A percentile compares a stretch with the other conserved stretches of the same genome.
Conservation (phyloP, 2,888 invertebrate species). For the Aproaerema taeniolella region DNA sequence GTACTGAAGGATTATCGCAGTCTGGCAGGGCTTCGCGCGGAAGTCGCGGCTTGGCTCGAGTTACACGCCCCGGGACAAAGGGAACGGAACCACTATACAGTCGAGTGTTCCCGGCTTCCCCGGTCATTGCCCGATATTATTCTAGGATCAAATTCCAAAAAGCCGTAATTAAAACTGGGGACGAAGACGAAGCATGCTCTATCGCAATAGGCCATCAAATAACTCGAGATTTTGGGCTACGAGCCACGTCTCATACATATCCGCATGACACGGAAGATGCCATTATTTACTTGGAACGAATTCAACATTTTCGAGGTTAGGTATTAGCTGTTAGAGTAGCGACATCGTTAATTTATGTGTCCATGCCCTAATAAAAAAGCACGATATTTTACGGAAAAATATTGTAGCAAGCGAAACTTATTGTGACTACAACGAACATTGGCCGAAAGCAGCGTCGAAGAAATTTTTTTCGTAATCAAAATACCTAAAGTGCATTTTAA, state of each 20-base stretch:
- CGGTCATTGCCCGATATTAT: slow-evolving; percentile 37
- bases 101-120: slow-evolving; percentile 49
- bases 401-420: too few relatives aligned
- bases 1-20: slow-evolving; percentile 50
- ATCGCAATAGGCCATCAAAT: slow-evolving; percentile 24
- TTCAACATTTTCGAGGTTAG: slow-evolving; percentile 60
- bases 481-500: too few relatives aligned
- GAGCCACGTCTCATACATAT: slow-evolving; percentile 50
- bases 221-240: slow-evolving; percentile 41
- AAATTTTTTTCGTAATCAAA: too few relatives aligned
- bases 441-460: too few relatives aligned
- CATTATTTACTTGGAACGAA: slow-evolving; percentile 57
- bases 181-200: slow-evolving; percentile 3
- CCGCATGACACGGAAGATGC: slow-evolving; percentile 53
- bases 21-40: slow-evolving; percentile 67
- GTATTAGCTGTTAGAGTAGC: slow-evolving; percentile 45
- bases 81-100: slow-evolving; percentile 60
- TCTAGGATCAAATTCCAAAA: slow-evolving; percentile 23
- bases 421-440: too few relatives aligned
- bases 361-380: too few relatives aligned
- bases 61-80: slow-evolving; percentile 57
- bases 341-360: slow-evolving; percentile 47
- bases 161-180: slow-evolving; percentile 18
- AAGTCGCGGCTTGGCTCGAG: slow-evolving; percentile 60
- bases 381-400: too few relatives aligned